phyloP scores from a whole-genome alignment of 92 coral and sea anemone genomes.

The Chrysogorgia sp. region DNA sequence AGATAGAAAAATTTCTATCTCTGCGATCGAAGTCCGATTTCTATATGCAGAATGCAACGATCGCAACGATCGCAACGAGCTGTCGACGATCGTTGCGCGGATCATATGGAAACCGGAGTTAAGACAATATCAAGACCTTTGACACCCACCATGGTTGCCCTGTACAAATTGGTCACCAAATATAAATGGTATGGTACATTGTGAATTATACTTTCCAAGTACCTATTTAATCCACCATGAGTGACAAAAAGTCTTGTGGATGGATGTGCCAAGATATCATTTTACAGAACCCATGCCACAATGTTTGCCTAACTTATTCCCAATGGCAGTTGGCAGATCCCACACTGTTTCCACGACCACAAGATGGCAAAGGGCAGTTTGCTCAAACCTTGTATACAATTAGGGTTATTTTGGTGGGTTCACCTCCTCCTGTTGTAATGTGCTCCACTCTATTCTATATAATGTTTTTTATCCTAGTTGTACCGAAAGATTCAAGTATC shows the following conservation, averaged over 20 bases:
- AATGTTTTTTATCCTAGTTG: conserved; percentile 32
- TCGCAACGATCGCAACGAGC: too few relatives aligned
- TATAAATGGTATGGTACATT: conserved; percentile 74
- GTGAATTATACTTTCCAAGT: conserved; percentile 71
- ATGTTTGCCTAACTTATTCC: conserved; percentile 58
- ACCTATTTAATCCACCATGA: conserved; percentile 80
- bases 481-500: conserved; percentile 56
- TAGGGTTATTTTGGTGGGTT: conserved; percentile 9
- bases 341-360: conserved; percentile 79
- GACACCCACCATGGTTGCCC: conserved; percentile 60
- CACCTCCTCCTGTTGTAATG: too few relatives aligned
- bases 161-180: conserved; percentile 80
- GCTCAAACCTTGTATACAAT: conserved; percentile 63
- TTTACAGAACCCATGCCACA: conserved; percentile 50
- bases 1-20: too few relatives aligned
- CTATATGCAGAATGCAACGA: too few relatives aligned
- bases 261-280: conserved; percentile 72
- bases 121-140: conserved; percentile 69
- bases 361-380: conserved; percentile 64
- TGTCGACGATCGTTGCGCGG: too few relatives aligned
- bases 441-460: too few relatives aligned
- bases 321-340: conserved; percentile 46
- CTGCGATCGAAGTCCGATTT: too few relatives aligned
- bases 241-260: conserved; percentile 73
- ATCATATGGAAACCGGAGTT: too few relatives aligned